Evolutionary conservation across 1,140 invertebrate species (phyloP).

Genomic region (Sycophaga agraensis): DNA sequence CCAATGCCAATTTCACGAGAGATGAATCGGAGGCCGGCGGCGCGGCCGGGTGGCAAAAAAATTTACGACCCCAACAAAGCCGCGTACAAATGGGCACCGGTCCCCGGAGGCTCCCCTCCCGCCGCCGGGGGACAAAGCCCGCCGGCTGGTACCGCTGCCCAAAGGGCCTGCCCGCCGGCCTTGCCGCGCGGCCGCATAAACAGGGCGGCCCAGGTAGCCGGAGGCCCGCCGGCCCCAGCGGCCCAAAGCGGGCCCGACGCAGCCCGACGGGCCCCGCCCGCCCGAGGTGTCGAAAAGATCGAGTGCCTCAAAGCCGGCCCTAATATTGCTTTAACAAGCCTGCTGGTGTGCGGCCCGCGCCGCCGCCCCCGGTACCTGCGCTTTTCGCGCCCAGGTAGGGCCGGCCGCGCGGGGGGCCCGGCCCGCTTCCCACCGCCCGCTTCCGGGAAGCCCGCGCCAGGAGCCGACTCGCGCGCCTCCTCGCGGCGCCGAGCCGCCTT

Average conservation of each 20-base stretch:
- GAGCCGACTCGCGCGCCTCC: background rate
- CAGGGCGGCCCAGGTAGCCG: background rate
- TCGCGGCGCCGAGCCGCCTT: no score
- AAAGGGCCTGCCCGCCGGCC: background rate
- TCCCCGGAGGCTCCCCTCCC: background rate
- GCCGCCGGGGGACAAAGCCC: constrained; percentile 27
- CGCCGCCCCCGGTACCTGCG: background rate
- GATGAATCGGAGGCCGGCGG: constrained; percentile 7
- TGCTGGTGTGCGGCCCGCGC: constrained; percentile 16
- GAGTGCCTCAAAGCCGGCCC: constrained; percentile 29
- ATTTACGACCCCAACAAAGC: constrained; percentile 22
- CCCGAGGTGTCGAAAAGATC: constrained; percentile 37
- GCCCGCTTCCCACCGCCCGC: no score
- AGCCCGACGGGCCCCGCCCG: constrained; percentile 24
- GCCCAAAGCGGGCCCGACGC: background rate
- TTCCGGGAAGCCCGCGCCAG: background rate
- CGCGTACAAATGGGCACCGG: background rate
- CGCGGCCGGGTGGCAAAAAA: constrained; percentile 18
- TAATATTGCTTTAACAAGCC: constrained; percentile 46
- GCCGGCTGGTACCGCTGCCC: constrained; percentile 28
- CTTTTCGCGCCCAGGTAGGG: background rate
- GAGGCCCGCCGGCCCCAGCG: background rate
- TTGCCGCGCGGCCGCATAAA: background rate
- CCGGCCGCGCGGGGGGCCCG: background rate
- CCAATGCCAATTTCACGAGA: constrained; percentile 17